These are phyloP conservation scores for Agonopterix heracliana DNA, from an alignment of 2,888 invertebrate genomes.

Conservation along the genomic window DNA sequence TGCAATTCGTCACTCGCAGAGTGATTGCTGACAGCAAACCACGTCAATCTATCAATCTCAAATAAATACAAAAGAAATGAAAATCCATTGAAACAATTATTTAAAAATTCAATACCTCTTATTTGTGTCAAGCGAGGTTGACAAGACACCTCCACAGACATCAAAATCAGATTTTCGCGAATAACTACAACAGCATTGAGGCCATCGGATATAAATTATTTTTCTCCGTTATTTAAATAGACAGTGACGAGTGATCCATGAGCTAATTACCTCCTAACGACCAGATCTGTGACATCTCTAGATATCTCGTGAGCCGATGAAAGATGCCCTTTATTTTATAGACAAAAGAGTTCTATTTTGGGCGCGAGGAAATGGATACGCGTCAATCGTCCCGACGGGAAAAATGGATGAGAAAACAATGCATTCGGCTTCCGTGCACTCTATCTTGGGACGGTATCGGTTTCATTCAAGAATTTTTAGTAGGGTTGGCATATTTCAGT, in stretches of 20 bases:
- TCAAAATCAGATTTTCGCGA: slow-evolving; percentile 24
- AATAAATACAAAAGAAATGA: no score
- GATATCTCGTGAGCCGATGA: slow-evolving; percentile 55
- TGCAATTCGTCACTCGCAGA: no score
- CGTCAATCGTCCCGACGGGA: slow-evolving; percentile 57
- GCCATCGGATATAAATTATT: slow-evolving; percentile 48
- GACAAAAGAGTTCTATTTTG: slow-evolving; percentile 50
- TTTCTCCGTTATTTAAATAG: slow-evolving; percentile 56
- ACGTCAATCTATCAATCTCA: no score
- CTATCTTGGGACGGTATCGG: slow-evolving; percentile 54
- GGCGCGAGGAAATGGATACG: slow-evolving; percentile 68
- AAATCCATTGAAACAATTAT: no score
- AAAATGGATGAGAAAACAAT: slow-evolving; percentile 57
- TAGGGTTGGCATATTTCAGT: not conserved
- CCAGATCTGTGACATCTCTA: slow-evolving; percentile 61
- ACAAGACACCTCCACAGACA: slow-evolving; percentile 12
- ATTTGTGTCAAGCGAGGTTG: not conserved
- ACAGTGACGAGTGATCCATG: slow-evolving; percentile 62
- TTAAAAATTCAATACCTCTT: not conserved
- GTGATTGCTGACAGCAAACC: no score
- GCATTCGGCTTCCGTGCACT: slow-evolving; percentile 45
- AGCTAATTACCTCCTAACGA: slow-evolving; percentile 74
- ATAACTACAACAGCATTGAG: slow-evolving; percentile 20
- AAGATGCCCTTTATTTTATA: slow-evolving; percentile 72
- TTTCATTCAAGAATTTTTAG: slow-evolving; percentile 29